A percentile compares a stretch with the other conserved stretches of the same genome.
These are phyloP conservation scores for Chauna torquata DNA, from an alignment of 2,113 vertebrate genomes.

Conservation along the genomic window DNA sequence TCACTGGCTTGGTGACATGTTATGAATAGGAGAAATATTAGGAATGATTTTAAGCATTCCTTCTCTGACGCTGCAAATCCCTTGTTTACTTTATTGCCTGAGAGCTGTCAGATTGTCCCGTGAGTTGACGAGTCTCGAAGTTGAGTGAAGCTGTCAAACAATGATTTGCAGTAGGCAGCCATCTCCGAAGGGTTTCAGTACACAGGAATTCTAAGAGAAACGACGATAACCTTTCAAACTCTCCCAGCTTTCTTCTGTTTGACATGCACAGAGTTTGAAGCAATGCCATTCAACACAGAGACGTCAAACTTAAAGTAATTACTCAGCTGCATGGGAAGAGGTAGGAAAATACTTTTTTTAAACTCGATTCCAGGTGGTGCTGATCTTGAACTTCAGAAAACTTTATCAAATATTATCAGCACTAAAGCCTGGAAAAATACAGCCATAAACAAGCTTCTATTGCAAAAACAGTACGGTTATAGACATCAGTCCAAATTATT, in stretches of 20 bases:
- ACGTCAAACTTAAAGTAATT: slow-evolving; percentile 33
- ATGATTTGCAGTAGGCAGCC: slow-evolving; percentile 74
- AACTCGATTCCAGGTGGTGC: slow-evolving; percentile 44
- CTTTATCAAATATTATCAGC: slow-evolving; percentile 33
- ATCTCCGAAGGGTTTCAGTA: slow-evolving; percentile 67
- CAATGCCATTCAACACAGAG: slow-evolving; percentile 51
- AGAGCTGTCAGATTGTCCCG: slow-evolving; percentile 68
- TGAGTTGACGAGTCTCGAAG: slow-evolving; percentile 60
- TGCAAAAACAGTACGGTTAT: background rate
- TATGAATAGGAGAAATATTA: slow-evolving; percentile 75
- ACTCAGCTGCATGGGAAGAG: slow-evolving; percentile 47
- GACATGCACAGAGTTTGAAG: slow-evolving; percentile 66
- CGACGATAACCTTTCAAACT: slow-evolving; percentile 71
- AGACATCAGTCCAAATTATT: background rate
- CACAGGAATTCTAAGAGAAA: slow-evolving; percentile 71
- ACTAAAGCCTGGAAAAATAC: background rate
- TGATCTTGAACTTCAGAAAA: slow-evolving; percentile 14
- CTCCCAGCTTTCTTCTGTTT: slow-evolving; percentile 52
- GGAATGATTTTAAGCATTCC: slow-evolving; percentile 77
- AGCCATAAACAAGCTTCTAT: background rate
- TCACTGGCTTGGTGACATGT: slow-evolving; percentile 68
- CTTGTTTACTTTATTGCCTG: slow-evolving; percentile 79
- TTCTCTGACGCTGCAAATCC: slow-evolving; percentile 69
- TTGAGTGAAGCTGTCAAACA: slow-evolving; percentile 79
- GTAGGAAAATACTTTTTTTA: slow-evolving; percentile 47